Evolutionary conservation across 2,797 vertebrate genomes (phyloP).

Genomic region (Taenioides sp.): DNA sequence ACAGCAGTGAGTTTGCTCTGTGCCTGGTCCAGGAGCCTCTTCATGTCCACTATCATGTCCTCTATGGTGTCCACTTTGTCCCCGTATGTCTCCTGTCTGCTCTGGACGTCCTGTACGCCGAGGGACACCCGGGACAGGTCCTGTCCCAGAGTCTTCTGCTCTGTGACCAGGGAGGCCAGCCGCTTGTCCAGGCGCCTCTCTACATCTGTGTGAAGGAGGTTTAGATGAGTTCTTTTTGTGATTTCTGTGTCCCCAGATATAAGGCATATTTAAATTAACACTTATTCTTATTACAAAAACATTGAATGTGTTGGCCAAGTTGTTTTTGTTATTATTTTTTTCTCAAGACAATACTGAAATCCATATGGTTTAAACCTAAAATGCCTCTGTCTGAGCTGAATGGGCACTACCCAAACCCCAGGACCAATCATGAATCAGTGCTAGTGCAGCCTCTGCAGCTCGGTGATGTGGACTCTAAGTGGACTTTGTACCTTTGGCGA

Average conservation of each 20-base stretch:
- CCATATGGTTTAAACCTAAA: no score
- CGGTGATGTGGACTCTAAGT: neutral
- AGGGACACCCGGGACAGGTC: slow-evolving; percentile 69
- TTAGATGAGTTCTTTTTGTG: no score
- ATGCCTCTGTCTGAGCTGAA: no score
- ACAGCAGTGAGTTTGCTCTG: slow-evolving; percentile 51
- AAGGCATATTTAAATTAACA: no score
- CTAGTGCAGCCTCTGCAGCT: no score
- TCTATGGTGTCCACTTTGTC: slow-evolving; percentile 65
- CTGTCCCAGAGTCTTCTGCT: slow-evolving; percentile 60
- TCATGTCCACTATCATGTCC: slow-evolving; percentile 73
- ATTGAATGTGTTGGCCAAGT: no score
- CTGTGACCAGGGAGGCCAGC: slow-evolving; percentile 70
- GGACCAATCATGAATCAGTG: no score
- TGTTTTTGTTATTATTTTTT: no score
- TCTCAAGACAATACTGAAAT: no score
- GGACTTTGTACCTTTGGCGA: slow-evolving; percentile 53
- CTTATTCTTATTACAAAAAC: no score
- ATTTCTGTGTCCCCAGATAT: no score
- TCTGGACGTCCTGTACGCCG: slow-evolving; percentile 37
- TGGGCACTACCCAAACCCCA: no score
- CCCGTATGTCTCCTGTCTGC: slow-evolving; percentile 65
- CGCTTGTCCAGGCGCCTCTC: slow-evolving; percentile 74
- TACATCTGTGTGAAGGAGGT: slow-evolving; percentile 59
- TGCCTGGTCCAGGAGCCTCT: slow-evolving; percentile 71